A percentile compares a stretch with the other conserved stretches of the same genome.
phyloP scores from a whole-genome alignment of 2,113 vertebrate species.

The Phrynosoma platyrhinos region DNA sequence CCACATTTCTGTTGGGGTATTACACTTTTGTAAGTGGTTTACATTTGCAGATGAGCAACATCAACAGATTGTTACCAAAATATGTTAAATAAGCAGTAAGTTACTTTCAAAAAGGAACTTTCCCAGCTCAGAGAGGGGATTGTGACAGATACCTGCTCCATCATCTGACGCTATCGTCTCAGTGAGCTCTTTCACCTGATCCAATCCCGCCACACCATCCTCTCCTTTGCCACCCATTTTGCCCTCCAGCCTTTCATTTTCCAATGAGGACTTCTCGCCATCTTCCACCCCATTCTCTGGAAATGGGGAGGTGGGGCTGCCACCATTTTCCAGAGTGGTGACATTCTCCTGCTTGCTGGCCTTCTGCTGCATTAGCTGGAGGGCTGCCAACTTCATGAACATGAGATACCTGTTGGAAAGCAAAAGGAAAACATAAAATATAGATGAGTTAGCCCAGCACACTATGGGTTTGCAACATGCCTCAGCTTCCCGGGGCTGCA shows the following conservation, averaged over 20 bases:
- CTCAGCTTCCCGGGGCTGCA: too few relatives aligned
- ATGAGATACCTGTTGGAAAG: constrained; percentile 87
- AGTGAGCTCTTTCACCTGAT: constrained; percentile 94
- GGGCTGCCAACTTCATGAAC: constrained; percentile 97
- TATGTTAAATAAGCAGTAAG: too few relatives aligned
- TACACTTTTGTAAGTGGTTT: too few relatives aligned
- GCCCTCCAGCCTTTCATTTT: constrained; percentile 43
- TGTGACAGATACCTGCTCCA: constrained; percentile 80
- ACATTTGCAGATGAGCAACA: too few relatives aligned
- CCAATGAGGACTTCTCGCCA: constrained; percentile 72
- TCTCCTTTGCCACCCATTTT: constrained; percentile 78
- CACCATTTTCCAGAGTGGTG: constrained; percentile 71
- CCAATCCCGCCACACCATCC: constrained; percentile 86
- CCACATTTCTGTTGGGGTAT: too few relatives aligned
- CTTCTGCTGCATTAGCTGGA: constrained; percentile 99
- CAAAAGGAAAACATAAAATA: background rate
- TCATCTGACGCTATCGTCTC: constrained; percentile 93
- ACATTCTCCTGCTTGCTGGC: constrained; percentile 82
- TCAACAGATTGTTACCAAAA: too few relatives aligned
- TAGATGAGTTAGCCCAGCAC: background rate
- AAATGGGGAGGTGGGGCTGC: constrained; percentile 14
- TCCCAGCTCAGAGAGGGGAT: too few relatives aligned
- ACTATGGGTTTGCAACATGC: background rate
- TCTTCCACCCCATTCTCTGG: constrained; percentile 73
- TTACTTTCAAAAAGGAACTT: too few relatives aligned